These are phyloP conservation scores for Chaunax sp. DNA, from an alignment of 2,797 vertebrate species.

Conservation along the genomic window DNA sequence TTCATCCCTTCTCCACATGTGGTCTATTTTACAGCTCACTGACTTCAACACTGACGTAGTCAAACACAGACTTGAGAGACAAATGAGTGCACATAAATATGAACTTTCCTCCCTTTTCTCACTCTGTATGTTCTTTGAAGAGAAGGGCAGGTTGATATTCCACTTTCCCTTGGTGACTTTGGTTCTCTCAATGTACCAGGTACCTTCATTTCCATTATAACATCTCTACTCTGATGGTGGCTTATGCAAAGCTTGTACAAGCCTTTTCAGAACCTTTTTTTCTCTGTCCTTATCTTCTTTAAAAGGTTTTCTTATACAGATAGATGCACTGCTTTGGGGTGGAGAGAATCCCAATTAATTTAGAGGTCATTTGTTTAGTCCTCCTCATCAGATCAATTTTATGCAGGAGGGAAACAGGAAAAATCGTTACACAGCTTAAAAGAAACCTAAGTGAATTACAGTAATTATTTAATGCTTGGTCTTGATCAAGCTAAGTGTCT, in stretches of 20 bases:
- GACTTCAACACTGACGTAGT: constrained; percentile 51
- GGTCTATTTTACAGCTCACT: constrained; percentile 69
- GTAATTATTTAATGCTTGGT: constrained; percentile 82
- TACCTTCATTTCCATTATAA: constrained; percentile 55
- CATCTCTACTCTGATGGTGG: constrained; percentile 17
- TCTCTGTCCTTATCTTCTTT: constrained; percentile 39
- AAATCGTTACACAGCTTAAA: constrained; percentile 79
- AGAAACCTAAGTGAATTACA: constrained; percentile 81
- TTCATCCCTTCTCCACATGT: constrained; percentile 45
- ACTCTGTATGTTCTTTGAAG: constrained; percentile 39
- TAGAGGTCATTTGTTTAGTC: constrained; percentile 79
- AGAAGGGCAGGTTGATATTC: constrained; percentile 62
- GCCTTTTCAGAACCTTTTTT: constrained; percentile 31
- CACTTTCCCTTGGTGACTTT: constrained; percentile 51
- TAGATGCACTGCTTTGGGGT: constrained; percentile 57
- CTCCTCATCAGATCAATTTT: constrained; percentile 75
- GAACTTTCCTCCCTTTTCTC: constrained; percentile 32
- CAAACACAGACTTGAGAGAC: constrained; percentile 20
- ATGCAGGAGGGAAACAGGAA: constrained; percentile 69
- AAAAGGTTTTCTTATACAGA: constrained; percentile 65
- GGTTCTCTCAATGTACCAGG: constrained; percentile 44
- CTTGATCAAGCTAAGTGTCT: constrained; percentile 81
- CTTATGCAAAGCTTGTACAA: constrained; percentile 36
- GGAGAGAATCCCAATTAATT: constrained; percentile 78
- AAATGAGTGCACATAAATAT: constrained; percentile 31